Conservation (phyloP, 2,797 vertebrate species). For the Oreonectes daqikongensis region DNA sequence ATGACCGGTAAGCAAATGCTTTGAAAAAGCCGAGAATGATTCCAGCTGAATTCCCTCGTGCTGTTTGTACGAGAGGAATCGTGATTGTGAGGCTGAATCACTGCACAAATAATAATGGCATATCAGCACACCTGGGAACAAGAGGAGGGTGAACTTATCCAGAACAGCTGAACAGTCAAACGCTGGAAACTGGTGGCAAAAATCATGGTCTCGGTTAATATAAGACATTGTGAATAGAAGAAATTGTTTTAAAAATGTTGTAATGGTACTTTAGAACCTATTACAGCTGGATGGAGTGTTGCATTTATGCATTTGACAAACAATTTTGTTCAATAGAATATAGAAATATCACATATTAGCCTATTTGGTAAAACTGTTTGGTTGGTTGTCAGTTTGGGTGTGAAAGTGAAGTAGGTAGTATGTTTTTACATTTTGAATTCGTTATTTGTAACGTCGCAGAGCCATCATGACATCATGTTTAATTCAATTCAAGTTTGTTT, state of each 20-base stretch:
- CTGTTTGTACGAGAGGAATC: conserved; percentile 20
- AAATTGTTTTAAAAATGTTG: neutral
- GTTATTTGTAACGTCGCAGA: too few species aligned
- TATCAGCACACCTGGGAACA: conserved; percentile 47
- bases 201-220: conserved; percentile 10
- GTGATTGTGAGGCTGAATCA: conserved; percentile 47
- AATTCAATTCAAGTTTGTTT: too few species aligned
- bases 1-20: conserved; percentile 47
- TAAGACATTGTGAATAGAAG: neutral
- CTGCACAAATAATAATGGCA: conserved; percentile 45
- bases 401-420: neutral
- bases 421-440: neutral
- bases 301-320: too few species aligned
- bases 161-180: conserved; percentile 17
- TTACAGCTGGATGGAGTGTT: neutral
- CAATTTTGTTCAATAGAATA: neutral
- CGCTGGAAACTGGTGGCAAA: conserved; percentile 3
- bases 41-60: conserved; percentile 45
- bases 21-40: conserved; percentile 34
- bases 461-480: too few species aligned
- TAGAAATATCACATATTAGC: too few species aligned
- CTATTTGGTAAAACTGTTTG: too few species aligned
- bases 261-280: neutral
- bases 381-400: neutral
- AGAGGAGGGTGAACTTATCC: conserved; percentile 30